These are phyloP conservation scores for Pardalotus punctatus DNA, from an alignment of 2,113 vertebrate genomes.

Conservation along the genomic window DNA sequence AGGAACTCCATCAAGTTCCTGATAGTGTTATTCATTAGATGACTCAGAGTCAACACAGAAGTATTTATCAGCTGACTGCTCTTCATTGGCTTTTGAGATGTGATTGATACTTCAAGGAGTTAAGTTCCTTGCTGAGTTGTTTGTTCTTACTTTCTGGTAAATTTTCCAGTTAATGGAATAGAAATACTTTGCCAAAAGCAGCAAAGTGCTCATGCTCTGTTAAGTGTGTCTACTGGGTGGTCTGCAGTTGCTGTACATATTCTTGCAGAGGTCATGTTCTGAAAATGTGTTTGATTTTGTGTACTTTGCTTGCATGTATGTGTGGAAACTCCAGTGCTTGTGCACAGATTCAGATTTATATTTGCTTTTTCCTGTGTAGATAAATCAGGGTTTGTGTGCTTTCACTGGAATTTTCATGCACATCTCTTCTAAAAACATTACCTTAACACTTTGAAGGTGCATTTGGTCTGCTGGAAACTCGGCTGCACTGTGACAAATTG, in stretches of 20 bases:
- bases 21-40: not conserved
- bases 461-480: not conserved
- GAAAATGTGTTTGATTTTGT: constrained; percentile 16
- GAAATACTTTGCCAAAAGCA: constrained; percentile 22
- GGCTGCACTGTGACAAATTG: not conserved
- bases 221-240: constrained; percentile 24
- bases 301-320: constrained; percentile 42
- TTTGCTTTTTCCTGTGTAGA: not conserved
- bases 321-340: constrained; percentile 38
- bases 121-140: constrained; percentile 5
- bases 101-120: not conserved
- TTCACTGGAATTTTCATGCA: constrained; percentile 41
- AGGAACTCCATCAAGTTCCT: not conserved
- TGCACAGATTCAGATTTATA: constrained; percentile 9
- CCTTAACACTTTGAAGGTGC: not conserved
- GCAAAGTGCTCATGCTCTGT: constrained; percentile 13
- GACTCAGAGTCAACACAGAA: not conserved
- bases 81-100: not conserved
- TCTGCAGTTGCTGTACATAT: constrained; percentile 51
- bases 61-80: not conserved
- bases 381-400: constrained; percentile 22
- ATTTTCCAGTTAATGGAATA: not conserved
- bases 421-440: constrained; percentile 1
- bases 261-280: constrained; percentile 28
- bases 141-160: constrained; percentile 16